Conservation (phyloP, 2,113 vertebrate genomes). For the Protobothrops mucrosquamatus region DNA sequence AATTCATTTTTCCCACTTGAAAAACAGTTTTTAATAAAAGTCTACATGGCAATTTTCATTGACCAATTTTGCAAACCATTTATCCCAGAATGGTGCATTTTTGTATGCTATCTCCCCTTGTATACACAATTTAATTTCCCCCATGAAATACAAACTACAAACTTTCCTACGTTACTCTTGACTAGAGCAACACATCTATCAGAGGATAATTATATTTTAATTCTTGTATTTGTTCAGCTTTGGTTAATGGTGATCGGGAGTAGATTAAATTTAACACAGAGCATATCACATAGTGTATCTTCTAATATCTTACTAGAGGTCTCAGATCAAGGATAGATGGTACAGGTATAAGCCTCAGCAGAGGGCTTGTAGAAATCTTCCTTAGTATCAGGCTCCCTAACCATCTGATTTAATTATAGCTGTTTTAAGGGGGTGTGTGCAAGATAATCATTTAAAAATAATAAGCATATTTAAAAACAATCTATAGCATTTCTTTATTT, state of each 20-base stretch:
- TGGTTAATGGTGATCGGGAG: neutral
- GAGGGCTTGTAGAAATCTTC: neutral
- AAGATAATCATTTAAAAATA: neutral
- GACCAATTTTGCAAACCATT: neutral
- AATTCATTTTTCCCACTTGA: neutral
- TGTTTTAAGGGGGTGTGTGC: neutral
- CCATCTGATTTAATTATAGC: neutral
- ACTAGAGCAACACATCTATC: neutral
- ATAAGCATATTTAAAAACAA: neutral
- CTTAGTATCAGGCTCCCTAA: neutral
- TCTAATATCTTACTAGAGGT: neutral
- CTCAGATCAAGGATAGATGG: neutral
- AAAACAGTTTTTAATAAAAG: neutral
- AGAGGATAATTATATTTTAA: neutral
- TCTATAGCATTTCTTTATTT: neutral
- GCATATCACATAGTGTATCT: neutral
- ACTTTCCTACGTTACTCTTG: neutral
- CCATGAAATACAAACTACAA: neutral
- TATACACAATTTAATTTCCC: neutral
- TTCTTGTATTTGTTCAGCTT: neutral
- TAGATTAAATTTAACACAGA: neutral
- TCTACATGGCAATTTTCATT: neutral
- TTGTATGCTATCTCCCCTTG: neutral
- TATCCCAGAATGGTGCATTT: neutral
- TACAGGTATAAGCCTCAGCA: neutral